These are phyloP conservation scores for Serilophus lunatus DNA, from an alignment of 2,113 vertebrate genomes.

Conservation along the genomic window DNA sequence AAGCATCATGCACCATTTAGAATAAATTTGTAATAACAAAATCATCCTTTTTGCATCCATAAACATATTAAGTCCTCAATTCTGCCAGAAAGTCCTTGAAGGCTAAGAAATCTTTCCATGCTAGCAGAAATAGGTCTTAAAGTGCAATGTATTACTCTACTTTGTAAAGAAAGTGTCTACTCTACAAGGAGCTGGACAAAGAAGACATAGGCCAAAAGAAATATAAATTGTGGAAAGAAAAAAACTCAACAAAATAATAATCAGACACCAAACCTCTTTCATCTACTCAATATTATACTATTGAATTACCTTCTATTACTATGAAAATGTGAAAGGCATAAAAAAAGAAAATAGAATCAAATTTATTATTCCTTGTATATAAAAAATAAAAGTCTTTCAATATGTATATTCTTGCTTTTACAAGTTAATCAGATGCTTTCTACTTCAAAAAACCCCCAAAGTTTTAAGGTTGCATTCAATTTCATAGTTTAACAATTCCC, in stretches of 20 bases:
- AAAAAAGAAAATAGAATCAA: not conserved
- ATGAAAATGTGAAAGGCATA: not conserved
- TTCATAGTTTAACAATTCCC: not conserved
- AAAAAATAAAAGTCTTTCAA: not conserved
- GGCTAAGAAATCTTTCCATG: not conserved
- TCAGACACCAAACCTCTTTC: not conserved
- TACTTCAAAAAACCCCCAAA: not conserved
- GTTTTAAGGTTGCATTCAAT: not conserved
- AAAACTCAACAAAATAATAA: not conserved
- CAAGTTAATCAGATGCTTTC: not conserved
- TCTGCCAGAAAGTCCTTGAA: not conserved
- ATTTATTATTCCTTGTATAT: not conserved
- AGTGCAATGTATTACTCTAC: not conserved
- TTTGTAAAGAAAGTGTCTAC: not conserved
- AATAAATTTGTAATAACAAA: not conserved
- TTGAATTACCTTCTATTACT: not conserved
- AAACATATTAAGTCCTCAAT: not conserved
- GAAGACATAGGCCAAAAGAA: not conserved
- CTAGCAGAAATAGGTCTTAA: not conserved
- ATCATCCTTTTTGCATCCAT: not conserved
- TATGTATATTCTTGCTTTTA: not conserved
- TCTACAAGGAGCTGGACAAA: not conserved
- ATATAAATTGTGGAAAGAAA: not conserved
- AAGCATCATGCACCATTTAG: not conserved
- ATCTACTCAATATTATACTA: not conserved